A percentile compares a stretch with the other conserved stretches of the same genome.
Evolutionary conservation across 2,113 vertebrate species (phyloP).

Genomic region (Odocoileus hemionus): DNA sequence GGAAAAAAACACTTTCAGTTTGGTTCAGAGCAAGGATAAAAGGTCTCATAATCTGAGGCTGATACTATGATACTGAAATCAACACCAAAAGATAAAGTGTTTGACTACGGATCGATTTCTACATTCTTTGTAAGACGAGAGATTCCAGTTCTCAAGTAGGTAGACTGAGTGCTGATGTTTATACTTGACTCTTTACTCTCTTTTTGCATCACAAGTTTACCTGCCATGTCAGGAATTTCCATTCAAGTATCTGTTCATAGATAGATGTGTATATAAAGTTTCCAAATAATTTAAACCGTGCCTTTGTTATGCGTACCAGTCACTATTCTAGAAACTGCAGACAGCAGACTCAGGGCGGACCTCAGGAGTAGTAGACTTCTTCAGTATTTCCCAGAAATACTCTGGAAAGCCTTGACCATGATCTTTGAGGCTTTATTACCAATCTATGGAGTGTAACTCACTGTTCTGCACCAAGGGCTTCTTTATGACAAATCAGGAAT

Average conservation of each 20-base stretch:
- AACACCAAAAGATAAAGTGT: not conserved
- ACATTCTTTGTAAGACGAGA: not conserved
- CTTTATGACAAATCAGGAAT: not conserved
- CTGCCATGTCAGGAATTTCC: not conserved
- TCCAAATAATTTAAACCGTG: not conserved
- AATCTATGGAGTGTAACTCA: rapidly evolving
- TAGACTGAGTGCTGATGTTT: not conserved
- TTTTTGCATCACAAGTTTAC: not conserved
- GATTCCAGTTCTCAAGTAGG: not conserved
- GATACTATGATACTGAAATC: not conserved
- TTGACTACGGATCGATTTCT: not conserved
- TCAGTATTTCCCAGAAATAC: rapidly evolving
- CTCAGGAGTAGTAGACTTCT: rapidly evolving
- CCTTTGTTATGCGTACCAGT: not conserved
- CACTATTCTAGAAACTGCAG: rapidly evolving
- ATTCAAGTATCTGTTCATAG: not conserved
- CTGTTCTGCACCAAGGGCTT: not conserved
- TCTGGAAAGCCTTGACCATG: no score
- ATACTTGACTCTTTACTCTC: not conserved
- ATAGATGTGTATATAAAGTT: not conserved
- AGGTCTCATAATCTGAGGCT: not conserved
- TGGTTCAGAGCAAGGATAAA: not conserved
- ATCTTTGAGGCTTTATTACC: rapidly evolving
- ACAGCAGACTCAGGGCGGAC: rapidly evolving
- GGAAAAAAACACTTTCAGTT: not conserved